A percentile compares a stretch with the other conserved stretches of the same genome.
Evolutionary conservation across 2,888 invertebrate genomes (phyloP).

Genomic region (Hyppa rectilinea): DNA sequence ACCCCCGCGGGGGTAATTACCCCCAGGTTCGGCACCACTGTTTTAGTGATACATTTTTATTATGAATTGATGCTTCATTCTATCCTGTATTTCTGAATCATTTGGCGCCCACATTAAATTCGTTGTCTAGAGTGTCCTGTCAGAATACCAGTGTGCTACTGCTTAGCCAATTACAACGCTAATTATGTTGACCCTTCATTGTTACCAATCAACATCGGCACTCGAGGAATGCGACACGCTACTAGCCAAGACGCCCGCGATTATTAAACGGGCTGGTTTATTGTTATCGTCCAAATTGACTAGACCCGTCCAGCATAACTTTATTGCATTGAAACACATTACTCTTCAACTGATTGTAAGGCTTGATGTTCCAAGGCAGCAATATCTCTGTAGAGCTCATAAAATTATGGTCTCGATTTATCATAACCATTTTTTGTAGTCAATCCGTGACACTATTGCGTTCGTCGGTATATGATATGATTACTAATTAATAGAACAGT

Average conservation of each 20-base stretch:
- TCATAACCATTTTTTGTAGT: conserved; percentile 72
- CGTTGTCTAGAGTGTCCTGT: conserved; percentile 32
- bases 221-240: conserved; percentile 76
- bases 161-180: conserved; percentile 65
- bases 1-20: no score
- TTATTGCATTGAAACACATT: conserved; percentile 38
- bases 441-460: conserved; percentile 75
- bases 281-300: conserved; percentile 67
- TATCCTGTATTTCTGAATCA: conserved; percentile 41
- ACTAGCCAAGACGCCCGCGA: conserved; percentile 68
- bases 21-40: no score
- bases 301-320: conserved; percentile 59
- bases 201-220: conserved; percentile 77
- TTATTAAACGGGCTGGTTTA: conserved; percentile 71
- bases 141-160: conserved; percentile 51
- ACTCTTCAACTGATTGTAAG: conserved; percentile 34
- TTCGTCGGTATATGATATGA: conserved; percentile 69
- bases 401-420: conserved; percentile 64
- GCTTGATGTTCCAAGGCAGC: conserved; percentile 55
- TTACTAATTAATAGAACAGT: conserved; percentile 59
- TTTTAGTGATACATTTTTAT: background rate
- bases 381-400: conserved; percentile 48
- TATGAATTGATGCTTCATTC: conserved; percentile 14
- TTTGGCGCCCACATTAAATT: conserved; percentile 56
- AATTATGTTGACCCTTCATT: conserved; percentile 79